Base-by-base conservation (phyloP, 2,113 vertebrate species). In the Regulus satrapa region DNA sequence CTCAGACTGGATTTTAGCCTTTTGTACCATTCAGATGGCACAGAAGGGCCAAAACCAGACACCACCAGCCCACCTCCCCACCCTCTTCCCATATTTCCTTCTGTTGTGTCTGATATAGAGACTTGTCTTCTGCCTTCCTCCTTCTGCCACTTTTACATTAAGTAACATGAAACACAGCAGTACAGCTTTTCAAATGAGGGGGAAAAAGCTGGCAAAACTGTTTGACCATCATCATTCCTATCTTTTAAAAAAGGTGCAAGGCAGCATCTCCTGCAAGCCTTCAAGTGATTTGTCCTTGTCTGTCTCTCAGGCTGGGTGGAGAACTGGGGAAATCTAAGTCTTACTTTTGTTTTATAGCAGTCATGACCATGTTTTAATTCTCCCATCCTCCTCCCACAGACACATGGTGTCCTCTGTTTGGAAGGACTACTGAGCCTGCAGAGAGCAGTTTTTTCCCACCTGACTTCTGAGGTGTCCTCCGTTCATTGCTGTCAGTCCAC, bases 1-100 rank as follows among this genome's bases (percentile, higher is more conserved):
- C 89, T 94, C 66, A 91, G 91, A 66, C 58, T 83, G 80, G 9
- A 72, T 95, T 95, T 91, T 15, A 91, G 86, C 69, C 45, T 94
- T 92, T 89, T 67, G 59, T 72, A 75, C 86, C 28, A 23, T 63
- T 89, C 20, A 28, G 73, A 81, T 73, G 89, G 69, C 89, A 69
- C 66, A 89, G 85, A 85, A 87, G 38, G 58, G 81, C 89, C 24
- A 41, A 92, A 96, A 81, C 34, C 66, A 92, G 80, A 54, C 80
- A 95, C 28, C 54, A 92, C 32, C 69, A 94, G 26, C n/a, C 45
- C 64, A 73, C 58, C 62, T 68, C 77, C 79, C 74, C 77, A 54
- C 38, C 12, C 36, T 72, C 45, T 72, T 74, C 66, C 45, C 49
- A 4, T 67, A 81, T 93, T 94, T 90, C 74, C 72, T 95, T 95